Conservation (phyloP, 2,888 invertebrate species). For the Andrena haemorrhoa region DNA sequence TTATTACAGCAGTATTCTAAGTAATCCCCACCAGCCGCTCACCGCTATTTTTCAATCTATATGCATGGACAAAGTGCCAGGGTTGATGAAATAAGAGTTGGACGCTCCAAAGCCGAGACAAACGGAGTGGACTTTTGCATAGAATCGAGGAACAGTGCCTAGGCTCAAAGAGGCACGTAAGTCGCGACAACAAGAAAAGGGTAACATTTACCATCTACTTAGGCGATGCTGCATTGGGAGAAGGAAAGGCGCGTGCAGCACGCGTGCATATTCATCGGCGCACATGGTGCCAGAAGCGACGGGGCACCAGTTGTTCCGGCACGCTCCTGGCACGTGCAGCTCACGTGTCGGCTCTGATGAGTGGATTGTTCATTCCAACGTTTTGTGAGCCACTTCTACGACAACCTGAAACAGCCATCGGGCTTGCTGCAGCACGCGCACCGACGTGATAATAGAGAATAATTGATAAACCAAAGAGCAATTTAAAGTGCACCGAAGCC, state of each 20-base stretch:
- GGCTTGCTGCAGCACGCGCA: slow-evolving; percentile 18
- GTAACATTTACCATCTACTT: slow-evolving; percentile 29
- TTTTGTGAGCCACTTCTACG: slow-evolving; percentile 62
- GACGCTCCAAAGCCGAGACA: neutral
- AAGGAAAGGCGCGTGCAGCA: slow-evolving; percentile 34
- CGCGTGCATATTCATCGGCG: slow-evolving; percentile 68
- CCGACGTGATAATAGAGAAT: slow-evolving; percentile 58
- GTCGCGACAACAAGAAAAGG: slow-evolving; percentile 12
- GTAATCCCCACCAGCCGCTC: too few relatives aligned
- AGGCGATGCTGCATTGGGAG: slow-evolving; percentile 28
- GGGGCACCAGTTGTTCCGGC: slow-evolving; percentile 83
- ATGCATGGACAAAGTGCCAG: too few relatives aligned
- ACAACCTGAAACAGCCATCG: slow-evolving; percentile 55
- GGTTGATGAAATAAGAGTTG: too few relatives aligned
- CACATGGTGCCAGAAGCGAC: slow-evolving; percentile 79
- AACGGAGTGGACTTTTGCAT: neutral
- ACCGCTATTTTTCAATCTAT: too few relatives aligned
- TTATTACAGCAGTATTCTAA: too few relatives aligned
- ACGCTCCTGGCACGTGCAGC: slow-evolving; percentile 82
- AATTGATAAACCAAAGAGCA: slow-evolving; percentile 53
- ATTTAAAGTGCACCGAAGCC: neutral
- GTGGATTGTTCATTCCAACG: slow-evolving; percentile 84
- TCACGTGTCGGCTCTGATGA: slow-evolving; percentile 81
- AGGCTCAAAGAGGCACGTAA: neutral
- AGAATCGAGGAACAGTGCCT: slow-evolving; percentile 5